Evolutionary conservation across 2,888 invertebrate species (phyloP).

Genomic region (Philaethria dido): DNA sequence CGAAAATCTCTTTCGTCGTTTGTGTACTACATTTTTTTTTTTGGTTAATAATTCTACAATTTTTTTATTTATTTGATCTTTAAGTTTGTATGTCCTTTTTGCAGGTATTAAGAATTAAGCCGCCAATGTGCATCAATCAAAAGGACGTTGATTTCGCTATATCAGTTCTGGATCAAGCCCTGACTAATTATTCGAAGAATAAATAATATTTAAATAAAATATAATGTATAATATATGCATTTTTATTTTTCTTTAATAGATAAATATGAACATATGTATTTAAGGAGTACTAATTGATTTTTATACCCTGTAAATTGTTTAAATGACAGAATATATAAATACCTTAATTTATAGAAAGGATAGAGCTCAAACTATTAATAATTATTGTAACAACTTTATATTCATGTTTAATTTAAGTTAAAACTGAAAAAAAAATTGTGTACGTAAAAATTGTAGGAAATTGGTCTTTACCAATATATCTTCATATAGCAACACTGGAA

Average conservation of each 20-base stretch:
- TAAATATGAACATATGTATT: not conserved
- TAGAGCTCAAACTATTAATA: no score
- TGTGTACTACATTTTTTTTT: no score
- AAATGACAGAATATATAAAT: no score
- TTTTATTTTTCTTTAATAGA: not conserved
- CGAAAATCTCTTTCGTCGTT: no score
- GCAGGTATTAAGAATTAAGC: conserved; percentile 89
- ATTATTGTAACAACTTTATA: no score
- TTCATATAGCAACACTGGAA: not conserved
- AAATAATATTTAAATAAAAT: conserved; percentile 21
- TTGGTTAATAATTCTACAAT: no score
- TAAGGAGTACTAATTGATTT: not conserved
- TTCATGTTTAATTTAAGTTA: no score
- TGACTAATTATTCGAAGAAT: conserved; percentile 62
- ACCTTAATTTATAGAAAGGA: no score
- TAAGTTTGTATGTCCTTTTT: conserved; percentile 1
- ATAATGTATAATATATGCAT: not conserved
- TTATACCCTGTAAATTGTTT: no score
- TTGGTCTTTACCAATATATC: no score
- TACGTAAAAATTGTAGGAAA: not conserved
- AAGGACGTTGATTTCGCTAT: conserved; percentile 92
- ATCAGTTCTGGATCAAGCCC: conserved; percentile 83
- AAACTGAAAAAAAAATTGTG: no score
- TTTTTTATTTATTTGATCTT: no score
- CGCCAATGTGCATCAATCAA: conserved; percentile 96